Evolutionary conservation across 2,888 invertebrate genomes (phyloP).

Genomic region (Camptogramma bilineatum): DNA sequence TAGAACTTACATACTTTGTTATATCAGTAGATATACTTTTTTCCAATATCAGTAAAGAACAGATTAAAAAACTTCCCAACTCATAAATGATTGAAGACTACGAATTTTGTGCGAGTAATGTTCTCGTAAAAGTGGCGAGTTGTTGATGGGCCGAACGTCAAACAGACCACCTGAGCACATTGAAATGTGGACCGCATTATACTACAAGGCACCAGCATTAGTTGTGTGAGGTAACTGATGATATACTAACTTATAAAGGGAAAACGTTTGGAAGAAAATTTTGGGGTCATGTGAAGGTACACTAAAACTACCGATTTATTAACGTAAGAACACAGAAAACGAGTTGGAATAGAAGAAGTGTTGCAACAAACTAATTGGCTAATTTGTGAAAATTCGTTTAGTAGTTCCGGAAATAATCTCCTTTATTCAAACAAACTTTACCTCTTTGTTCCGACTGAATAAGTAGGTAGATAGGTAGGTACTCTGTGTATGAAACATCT

Average conservation of each 20-base stretch:
- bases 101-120: slow-evolving; percentile 48
- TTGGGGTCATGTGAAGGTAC: background rate
- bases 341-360: too few species aligned
- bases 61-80: slow-evolving; percentile 7
- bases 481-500: too few species aligned
- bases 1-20: background rate
- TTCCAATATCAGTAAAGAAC: background rate
- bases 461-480: too few species aligned
- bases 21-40: background rate
- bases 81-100: slow-evolving; percentile 37
- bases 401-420: too few species aligned
- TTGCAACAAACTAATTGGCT: too few species aligned
- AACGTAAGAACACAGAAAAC: too few species aligned
- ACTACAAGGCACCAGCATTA: slow-evolving; percentile 44
- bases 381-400: too few species aligned
- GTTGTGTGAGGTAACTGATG: slow-evolving; percentile 24
- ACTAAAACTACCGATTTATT: background rate
- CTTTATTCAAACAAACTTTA: too few species aligned
- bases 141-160: slow-evolving; percentile 51
- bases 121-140: slow-evolving; percentile 50
- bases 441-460: too few species aligned
- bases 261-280: background rate
- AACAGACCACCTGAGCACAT: slow-evolving; percentile 56
- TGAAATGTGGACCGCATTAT: slow-evolving; percentile 58
- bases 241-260: background rate